Conservation (phyloP, 2,797 vertebrate genomes). For the Chloroceryle amazona region DNA sequence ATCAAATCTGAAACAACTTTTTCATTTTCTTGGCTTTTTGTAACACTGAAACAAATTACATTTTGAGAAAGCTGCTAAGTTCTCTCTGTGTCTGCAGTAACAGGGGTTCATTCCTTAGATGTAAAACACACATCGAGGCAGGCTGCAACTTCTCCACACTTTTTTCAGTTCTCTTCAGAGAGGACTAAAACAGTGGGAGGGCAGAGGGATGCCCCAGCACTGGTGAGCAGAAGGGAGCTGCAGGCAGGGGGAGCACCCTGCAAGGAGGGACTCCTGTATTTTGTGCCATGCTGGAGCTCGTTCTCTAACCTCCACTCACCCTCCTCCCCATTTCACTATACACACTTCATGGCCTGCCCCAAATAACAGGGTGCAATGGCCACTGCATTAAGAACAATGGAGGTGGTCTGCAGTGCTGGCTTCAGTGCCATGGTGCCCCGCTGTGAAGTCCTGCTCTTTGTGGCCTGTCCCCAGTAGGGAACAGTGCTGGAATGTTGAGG, state of each 20-base stretch:
- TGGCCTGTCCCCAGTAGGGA: background rate
- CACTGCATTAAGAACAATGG: background rate
- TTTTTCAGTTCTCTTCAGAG: background rate
- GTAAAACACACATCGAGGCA: background rate
- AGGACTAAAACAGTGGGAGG: background rate
- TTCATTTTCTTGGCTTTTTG: background rate
- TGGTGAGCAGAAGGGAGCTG: background rate
- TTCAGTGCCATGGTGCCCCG: fast-evolving
- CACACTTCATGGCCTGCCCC: background rate
- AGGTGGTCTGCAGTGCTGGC: background rate
- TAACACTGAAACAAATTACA: fast-evolving
- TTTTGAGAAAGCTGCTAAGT: background rate
- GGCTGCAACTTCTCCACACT: background rate
- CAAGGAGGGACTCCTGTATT: fast-evolving
- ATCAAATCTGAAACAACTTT: background rate
- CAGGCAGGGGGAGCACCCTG: background rate
- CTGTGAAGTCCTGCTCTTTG: background rate
- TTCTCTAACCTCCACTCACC: background rate
- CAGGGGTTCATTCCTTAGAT: background rate
- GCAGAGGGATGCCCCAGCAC: background rate
- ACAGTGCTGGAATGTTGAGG: background rate
- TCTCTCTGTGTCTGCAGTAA: background rate
- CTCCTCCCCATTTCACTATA: background rate
- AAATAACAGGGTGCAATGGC: background rate
- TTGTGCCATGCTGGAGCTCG: background rate